Base-by-base conservation (phyloP, 2,888 invertebrate species). In the Pasiphila rectangulata region DNA sequence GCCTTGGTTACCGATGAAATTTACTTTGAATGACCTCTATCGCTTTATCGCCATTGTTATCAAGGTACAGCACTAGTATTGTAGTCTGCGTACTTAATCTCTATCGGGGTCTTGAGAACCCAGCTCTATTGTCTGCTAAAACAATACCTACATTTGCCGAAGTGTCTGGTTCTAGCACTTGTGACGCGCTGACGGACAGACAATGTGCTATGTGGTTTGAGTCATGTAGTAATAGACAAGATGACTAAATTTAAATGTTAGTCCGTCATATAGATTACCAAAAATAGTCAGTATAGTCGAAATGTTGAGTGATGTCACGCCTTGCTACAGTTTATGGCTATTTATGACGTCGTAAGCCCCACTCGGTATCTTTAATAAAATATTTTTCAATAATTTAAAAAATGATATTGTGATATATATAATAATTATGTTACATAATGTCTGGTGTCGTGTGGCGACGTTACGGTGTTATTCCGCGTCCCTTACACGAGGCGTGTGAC, bases 401-500 rank as follows among this genome's bases (percentile, higher is more conserved):
- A n/a, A n/a, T n/a, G n/a, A n/a, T n/a, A n/a, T n/a, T n/a, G n/a
- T n/a, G n/a, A n/a, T n/a, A n/a, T n/a, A n/a, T n/a, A n/a, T n/a
- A n/a, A n/a, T n/a, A n/a, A n/a, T n/a, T n/a, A n/a, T n/a, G n/a
- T 76, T 73, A 73, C 67, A 64, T 75, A 77, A 76, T 62, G 51
- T 52, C 40, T 46, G 47, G 54, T 55, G 51, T 55, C 54, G 56
- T 48, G 51, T 51, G 54, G 46, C 54, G 56, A 51, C 55, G 30
- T 42, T 59, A 59, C 56, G 63, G 63, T 64, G 67, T 69, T 65
- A 68, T 61, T 60, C 51, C 63, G 65, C 54, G 67, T 72, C 70
- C 69, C 70, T 75, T 72, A 72, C 75, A 77, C 75, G 73, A 79
- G 75, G 77, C 66, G 67, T 51, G 65, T 83, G 79, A 83, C 82